Percentiles rank a stretch among this genome's conserved stretches.
Evolutionary conservation across 2,797 vertebrate species (phyloP).

Genomic region (Phylloscopus collybita): DNA sequence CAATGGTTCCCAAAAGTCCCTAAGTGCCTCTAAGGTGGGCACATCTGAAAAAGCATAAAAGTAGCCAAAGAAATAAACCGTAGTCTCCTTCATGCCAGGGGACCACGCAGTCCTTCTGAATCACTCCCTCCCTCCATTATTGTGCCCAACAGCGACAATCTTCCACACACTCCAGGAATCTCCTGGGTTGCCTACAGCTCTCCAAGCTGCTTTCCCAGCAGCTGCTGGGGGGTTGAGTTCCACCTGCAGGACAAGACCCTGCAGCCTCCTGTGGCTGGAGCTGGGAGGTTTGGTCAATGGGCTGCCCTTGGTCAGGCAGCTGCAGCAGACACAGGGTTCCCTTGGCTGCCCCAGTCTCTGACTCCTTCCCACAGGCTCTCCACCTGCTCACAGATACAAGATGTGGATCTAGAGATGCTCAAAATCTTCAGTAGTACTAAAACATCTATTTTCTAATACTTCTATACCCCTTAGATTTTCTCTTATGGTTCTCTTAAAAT

Average conservation of each 20-base stretch:
- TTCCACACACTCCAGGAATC: not conserved
- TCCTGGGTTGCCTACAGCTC: not conserved
- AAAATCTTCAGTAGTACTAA: not conserved
- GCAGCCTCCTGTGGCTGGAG: not conserved
- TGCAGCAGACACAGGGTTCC: not conserved
- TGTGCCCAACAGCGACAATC: too few species aligned
- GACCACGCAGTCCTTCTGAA: too few species aligned
- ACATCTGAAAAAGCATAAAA: too few species aligned
- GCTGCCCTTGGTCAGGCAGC: not conserved
- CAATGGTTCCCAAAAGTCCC: too few species aligned
- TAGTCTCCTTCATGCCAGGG: too few species aligned
- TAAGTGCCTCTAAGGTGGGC: too few species aligned
- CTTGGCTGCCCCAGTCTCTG: not conserved
- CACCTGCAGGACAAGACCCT: not conserved
- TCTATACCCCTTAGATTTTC: not conserved
- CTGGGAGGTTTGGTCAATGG: too few species aligned
- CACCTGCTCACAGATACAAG: not conserved
- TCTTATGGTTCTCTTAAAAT: not conserved
- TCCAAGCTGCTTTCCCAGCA: not conserved
- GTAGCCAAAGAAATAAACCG: too few species aligned
- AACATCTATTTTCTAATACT: not conserved
- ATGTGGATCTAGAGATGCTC: not conserved
- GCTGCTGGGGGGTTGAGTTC: not conserved
- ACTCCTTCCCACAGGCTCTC: not conserved
- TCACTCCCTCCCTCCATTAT: too few species aligned